phyloP scores from a whole-genome alignment of 2,888 invertebrate genomes.

The Seladonia tumulorum region DNA sequence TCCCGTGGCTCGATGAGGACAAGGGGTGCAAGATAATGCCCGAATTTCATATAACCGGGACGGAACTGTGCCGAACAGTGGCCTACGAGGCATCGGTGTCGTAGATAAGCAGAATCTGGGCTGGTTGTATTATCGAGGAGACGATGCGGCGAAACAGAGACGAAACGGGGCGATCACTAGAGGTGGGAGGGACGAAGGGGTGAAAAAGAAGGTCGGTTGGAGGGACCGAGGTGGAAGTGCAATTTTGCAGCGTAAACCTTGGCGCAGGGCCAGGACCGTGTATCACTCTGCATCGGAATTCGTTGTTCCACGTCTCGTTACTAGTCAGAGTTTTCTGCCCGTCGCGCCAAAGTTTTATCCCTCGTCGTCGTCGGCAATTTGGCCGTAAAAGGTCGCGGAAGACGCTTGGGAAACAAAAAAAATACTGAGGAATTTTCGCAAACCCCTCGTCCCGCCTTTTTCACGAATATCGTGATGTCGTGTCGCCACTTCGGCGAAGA shows the following conservation, averaged over 20 bases:
- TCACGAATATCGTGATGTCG: background rate
- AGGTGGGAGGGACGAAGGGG: conserved; percentile 18
- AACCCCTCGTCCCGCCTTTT: background rate
- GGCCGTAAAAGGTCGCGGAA: conserved; percentile 54
- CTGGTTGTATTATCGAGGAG: conserved; percentile 77
- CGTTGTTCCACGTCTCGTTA: conserved; percentile 81
- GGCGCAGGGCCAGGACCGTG: conserved; percentile 79
- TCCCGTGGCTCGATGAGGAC: conserved; percentile 13
- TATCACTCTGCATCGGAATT: conserved; percentile 81
- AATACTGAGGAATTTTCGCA: background rate
- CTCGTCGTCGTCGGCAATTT: conserved; percentile 64
- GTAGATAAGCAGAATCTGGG: conserved; percentile 75
- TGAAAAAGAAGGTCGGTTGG: conserved; percentile 54
- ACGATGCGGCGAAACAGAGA: conserved; percentile 59
- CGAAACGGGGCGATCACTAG: conserved; percentile 25
- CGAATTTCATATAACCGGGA: conserved; percentile 52
- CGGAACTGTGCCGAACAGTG: conserved; percentile 52
- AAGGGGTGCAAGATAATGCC: conserved; percentile 41
- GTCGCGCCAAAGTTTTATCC: conserved; percentile 68
- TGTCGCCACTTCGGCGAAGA: background rate
- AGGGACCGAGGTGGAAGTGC: conserved; percentile 71
- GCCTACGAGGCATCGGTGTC: conserved; percentile 56
- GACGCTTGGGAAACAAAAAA: conserved; percentile 41
- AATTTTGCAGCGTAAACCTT: conserved; percentile 80
- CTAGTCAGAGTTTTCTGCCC: conserved; percentile 75